A percentile compares a stretch with the other conserved stretches of the same genome.
Evolutionary conservation across 2,113 vertebrate genomes (phyloP).

Genomic region (Erythrocercus mccallii): DNA sequence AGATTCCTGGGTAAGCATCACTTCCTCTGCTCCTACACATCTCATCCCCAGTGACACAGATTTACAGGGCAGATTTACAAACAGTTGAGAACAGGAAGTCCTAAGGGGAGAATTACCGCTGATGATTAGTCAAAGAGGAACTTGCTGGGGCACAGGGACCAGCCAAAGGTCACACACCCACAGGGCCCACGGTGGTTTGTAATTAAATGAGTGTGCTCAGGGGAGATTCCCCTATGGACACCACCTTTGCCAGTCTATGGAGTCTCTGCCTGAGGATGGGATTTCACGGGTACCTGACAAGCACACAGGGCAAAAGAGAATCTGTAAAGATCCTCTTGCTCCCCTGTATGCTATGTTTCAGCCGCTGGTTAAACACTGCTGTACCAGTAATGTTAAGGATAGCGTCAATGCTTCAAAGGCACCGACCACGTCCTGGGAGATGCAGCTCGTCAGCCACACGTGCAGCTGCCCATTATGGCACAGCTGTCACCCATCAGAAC

Average conservation of each 20-base stretch:
- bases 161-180: not conserved
- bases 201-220: rapidly evolving
- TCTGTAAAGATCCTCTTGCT: not conserved
- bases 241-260: rapidly evolving
- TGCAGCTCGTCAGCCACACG: not conserved
- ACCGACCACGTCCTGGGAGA: rapidly evolving
- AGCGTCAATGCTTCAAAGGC: not conserved
- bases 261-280: rapidly evolving
- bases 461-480: not conserved
- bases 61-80: not conserved
- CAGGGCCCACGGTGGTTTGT: not conserved
- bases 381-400: rapidly evolving
- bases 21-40: not conserved
- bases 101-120: not conserved
- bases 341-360: rapidly evolving
- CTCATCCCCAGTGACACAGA: not conserved
- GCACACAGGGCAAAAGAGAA: no score
- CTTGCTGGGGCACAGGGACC: not conserved
- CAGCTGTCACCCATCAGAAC: not conserved
- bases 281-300: no score
- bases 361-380: not conserved
- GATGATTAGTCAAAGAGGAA: not conserved
- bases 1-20: conserved; percentile 38
- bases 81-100: not conserved
- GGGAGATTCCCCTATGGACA: not conserved